Percentiles rank a stretch among this genome's conserved stretches.
phyloP scores from a whole-genome alignment of 2,888 invertebrate species.

The Cosmopolites sordidus region DNA sequence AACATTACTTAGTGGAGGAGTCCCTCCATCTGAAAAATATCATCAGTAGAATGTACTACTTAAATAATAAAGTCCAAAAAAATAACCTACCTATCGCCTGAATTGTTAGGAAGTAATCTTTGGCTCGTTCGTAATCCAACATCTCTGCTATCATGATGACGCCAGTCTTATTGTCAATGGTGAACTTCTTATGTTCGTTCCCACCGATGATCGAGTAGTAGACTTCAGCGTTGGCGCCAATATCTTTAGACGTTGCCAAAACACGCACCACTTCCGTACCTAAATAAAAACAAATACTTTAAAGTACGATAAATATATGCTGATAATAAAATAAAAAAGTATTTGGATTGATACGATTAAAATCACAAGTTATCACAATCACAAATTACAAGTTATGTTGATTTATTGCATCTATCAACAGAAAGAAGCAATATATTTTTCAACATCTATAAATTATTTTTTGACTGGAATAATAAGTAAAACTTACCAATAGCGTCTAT shows the following conservation, averaged over 20 bases:
- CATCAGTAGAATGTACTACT: too few relatives aligned
- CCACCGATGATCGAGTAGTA: constrained; percentile 83
- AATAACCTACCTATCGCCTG: constrained; percentile 60
- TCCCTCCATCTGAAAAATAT: constrained; percentile 69
- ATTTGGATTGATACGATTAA: too few relatives aligned
- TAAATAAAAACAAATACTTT: constrained; percentile 6
- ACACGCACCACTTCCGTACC: constrained; percentile 77
- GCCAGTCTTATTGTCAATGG: constrained; percentile 67
- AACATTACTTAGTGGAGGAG: constrained; percentile 83
- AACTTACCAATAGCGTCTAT: constrained; percentile 59
- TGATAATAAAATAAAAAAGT: too few relatives aligned
- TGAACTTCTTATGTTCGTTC: constrained; percentile 83
- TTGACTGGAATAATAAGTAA: too few relatives aligned
- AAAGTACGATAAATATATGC: too few relatives aligned
- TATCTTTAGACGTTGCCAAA: constrained; percentile 86
- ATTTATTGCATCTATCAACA: too few relatives aligned
- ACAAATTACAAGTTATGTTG: too few relatives aligned
- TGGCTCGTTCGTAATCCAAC: constrained; percentile 83
- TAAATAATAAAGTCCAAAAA: not conserved
- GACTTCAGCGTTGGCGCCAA: constrained; percentile 90
- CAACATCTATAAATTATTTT: too few relatives aligned
- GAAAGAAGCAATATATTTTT: too few relatives aligned
- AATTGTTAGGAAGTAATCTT: constrained; percentile 81
- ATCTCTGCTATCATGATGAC: constrained; percentile 71
- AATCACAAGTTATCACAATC: too few relatives aligned